Evolutionary conservation across 30 jellyfish, hydroid and myxozoan genomes (phyloP).

Genomic region (Hydractinia symbiolongicarpus): DNA sequence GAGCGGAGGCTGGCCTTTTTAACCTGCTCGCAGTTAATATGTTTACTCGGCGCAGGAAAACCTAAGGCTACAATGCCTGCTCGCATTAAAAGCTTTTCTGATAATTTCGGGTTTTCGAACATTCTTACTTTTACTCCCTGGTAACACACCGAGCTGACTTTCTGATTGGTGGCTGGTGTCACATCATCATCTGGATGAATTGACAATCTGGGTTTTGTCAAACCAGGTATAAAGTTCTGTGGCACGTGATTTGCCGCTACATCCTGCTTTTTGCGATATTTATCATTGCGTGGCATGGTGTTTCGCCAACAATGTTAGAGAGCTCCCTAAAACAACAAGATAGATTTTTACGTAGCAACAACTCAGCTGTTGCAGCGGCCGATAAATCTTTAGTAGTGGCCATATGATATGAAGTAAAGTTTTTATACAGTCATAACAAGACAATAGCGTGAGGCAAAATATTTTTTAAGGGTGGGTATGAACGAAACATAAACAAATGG

Average conservation of each 20-base stretch:
- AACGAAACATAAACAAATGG: too few species aligned
- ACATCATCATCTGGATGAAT: slow-evolving; percentile 6
- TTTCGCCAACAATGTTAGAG: too few species aligned
- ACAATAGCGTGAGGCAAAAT: too few species aligned
- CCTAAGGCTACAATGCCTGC: slow-evolving; percentile 59
- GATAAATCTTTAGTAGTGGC: too few species aligned
- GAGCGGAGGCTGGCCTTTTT: slow-evolving; percentile 21
- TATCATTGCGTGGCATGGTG: too few species aligned
- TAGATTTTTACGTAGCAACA: too few species aligned
- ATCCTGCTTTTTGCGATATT: too few species aligned
- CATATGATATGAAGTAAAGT: too few species aligned
- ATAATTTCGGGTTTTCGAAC: slow-evolving; percentile 40
- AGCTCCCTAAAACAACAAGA: too few species aligned
- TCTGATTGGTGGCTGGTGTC: slow-evolving; percentile 28
- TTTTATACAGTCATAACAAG: too few species aligned
- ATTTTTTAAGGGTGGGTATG: too few species aligned
- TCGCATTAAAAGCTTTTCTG: slow-evolving; percentile 52
- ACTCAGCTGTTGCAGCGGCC: too few species aligned
- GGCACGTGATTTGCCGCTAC: slow-evolving; percentile 16
- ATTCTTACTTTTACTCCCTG: slow-evolving; percentile 48
- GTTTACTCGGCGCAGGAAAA: slow-evolving; percentile 74
- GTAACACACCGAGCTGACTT: slow-evolving; percentile 61
- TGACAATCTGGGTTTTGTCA: slow-evolving; percentile 35
- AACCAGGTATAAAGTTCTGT: slow-evolving; percentile 80
- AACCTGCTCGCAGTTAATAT: slow-evolving; percentile 44